These are phyloP conservation scores for Caenorhabditis parvicauda DNA, from an alignment of 2,888 invertebrate species.

Conservation along the genomic window DNA sequence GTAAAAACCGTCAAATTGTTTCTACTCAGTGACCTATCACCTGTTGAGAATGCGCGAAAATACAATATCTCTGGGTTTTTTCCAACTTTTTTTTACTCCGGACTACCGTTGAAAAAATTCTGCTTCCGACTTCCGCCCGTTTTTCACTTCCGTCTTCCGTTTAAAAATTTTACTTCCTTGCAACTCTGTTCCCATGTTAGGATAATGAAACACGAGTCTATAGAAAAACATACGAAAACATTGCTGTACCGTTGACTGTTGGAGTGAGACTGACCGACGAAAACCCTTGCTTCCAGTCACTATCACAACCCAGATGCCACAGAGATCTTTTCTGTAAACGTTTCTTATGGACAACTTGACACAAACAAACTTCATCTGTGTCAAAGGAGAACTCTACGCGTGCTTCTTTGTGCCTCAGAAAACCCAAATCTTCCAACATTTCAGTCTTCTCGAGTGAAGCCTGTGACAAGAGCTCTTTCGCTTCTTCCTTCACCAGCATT, in stretches of 20 bases:
- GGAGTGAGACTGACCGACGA: slow-evolving; percentile 39
- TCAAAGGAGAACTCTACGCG: slow-evolving; percentile 51
- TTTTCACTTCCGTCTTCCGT: no score
- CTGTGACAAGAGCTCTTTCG: slow-evolving; percentile 17
- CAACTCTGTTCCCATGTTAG: no score
- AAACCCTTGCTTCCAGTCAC: slow-evolving; percentile 58
- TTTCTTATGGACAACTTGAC: not conserved
- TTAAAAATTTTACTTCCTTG: no score
- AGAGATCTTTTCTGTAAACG: slow-evolving; percentile 16
- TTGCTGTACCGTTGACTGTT: slow-evolving; percentile 48
- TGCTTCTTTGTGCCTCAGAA: slow-evolving; percentile 47
- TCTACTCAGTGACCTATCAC: no score
- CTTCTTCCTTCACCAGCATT: slow-evolving; percentile 31
- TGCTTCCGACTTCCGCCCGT: no score
- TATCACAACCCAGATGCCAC: slow-evolving; percentile 57
- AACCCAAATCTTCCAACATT: slow-evolving; percentile 36
- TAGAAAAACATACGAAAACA: slow-evolving; percentile 47
- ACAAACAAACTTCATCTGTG: slow-evolving; percentile 35
- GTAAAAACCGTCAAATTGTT: no score
- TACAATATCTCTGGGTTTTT: no score
- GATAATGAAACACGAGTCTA: no score
- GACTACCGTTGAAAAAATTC: no score
- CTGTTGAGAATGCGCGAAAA: no score
- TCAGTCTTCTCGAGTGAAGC: slow-evolving; percentile 32
- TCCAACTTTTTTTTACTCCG: no score